phyloP scores from a whole-genome alignment of 2,888 invertebrate genomes.

The Chloromyia formosa region DNA sequence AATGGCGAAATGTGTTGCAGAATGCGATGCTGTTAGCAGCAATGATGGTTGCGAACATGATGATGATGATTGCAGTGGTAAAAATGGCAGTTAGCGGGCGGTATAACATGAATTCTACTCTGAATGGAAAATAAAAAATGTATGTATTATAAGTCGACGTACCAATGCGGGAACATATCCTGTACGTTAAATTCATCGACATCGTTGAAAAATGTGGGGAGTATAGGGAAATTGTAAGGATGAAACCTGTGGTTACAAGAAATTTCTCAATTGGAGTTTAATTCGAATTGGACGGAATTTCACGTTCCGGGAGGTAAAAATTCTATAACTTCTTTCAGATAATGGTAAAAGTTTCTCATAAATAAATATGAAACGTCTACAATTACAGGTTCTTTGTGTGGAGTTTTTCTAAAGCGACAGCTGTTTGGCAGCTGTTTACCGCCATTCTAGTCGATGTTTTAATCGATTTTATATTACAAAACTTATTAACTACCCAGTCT shows the following conservation, averaged over 20 bases:
- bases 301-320: too few species aligned
- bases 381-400: too few species aligned
- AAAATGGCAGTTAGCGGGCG: not conserved
- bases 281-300: not conserved
- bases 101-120: not conserved
- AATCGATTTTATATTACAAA: too few species aligned
- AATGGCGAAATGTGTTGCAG: not conserved
- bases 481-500: too few species aligned
- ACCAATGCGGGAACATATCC: not conserved
- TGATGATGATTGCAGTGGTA: constrained; percentile 7
- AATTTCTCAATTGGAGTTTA: not conserved
- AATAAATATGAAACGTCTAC: too few species aligned
- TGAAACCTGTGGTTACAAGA: not conserved
- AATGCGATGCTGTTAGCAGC: not conserved
- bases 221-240: not conserved
- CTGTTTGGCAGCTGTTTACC: too few species aligned
- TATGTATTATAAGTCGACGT: not conserved
- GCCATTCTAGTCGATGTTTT: too few species aligned
- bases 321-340: too few species aligned
- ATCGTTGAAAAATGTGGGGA: too few species aligned
- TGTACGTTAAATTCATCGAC: too few species aligned
- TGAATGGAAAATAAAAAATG: not conserved
- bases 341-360: too few species aligned
- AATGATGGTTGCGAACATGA: not conserved
- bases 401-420: too few species aligned